Evolutionary conservation across 1,140 invertebrate species (phyloP).

Genomic region (Ceratina calcarata): DNA sequence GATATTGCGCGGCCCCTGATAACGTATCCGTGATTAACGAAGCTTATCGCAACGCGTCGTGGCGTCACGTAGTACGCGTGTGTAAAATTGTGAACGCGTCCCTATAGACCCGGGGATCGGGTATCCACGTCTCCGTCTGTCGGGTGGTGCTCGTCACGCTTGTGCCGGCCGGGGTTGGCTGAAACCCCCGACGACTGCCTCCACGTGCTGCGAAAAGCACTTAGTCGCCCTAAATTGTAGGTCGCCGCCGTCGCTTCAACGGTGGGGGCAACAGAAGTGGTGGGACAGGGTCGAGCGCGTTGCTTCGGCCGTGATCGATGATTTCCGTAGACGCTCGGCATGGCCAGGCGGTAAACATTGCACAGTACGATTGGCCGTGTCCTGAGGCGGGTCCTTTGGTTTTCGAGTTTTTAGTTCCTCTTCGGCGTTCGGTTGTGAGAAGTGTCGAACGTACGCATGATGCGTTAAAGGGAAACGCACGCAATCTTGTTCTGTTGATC

Average conservation of each 20-base stretch:
- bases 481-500: background rate
- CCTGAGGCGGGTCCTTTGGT: constrained; percentile 76
- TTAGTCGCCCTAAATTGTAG: constrained; percentile 77
- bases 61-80: constrained; percentile 27
- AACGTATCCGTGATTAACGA: constrained; percentile 28
- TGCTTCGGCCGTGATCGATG: constrained; percentile 68
- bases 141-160: constrained; percentile 40
- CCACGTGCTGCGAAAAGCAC: constrained; percentile 75
- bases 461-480: constrained; percentile 7
- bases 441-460: constrained; percentile 34
- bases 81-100: constrained; percentile 21
- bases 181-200: constrained; percentile 75
- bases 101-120: constrained; percentile 8
- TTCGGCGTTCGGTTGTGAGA: constrained; percentile 25
- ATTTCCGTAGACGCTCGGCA: constrained; percentile 66
- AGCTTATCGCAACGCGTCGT: constrained; percentile 10
- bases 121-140: constrained; percentile 20
- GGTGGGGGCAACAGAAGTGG: constrained; percentile 13
- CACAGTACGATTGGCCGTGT: constrained; percentile 76
- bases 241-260: constrained; percentile 66
- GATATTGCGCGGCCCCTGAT: constrained; percentile 11
- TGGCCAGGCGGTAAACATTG: constrained; percentile 78
- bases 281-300: constrained; percentile 55
- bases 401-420: constrained; percentile 58
- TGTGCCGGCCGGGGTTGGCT: constrained; percentile 61